phyloP scores from a whole-genome alignment of 2,888 invertebrate genomes.

The Argynnis bischoffii region DNA sequence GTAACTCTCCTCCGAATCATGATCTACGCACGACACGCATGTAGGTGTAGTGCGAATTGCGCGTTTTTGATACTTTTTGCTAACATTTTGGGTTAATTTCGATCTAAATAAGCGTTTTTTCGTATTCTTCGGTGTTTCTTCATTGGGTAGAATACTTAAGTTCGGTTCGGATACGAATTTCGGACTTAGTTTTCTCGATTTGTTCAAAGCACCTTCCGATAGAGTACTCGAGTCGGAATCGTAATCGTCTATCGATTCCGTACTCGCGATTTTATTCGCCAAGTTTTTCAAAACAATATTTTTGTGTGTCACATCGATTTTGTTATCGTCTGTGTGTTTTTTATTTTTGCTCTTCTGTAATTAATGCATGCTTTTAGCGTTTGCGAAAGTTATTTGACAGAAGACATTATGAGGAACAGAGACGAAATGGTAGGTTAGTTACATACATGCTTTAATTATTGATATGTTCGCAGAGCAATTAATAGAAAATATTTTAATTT shows the following conservation, averaged over 20 bases:
- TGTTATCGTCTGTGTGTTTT: conserved; percentile 62
- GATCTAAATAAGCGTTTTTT: conserved; percentile 72
- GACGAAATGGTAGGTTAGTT: conserved; percentile 40
- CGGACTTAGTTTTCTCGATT: conserved; percentile 65
- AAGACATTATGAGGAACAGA: conserved; percentile 51
- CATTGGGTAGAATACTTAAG: conserved; percentile 59
- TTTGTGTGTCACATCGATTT: conserved; percentile 71
- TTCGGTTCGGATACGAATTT: conserved; percentile 79
- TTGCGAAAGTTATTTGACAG: conserved; percentile 41
- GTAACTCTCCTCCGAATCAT: conserved; percentile 59
- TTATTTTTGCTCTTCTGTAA: conserved; percentile 75
- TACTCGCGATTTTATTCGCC: conserved; percentile 70
- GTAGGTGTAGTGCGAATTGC: conserved; percentile 64
- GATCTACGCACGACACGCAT: conserved; percentile 74
- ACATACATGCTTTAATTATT: conserved; percentile 24
- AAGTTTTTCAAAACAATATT: conserved; percentile 74
- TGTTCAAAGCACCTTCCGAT: conserved; percentile 70
- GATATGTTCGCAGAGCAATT: conserved; percentile 25
- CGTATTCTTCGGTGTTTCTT: conserved; percentile 72
- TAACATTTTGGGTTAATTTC: conserved; percentile 62
- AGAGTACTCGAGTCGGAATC: conserved; percentile 72
- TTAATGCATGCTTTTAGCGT: conserved; percentile 39
- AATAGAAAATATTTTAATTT: not conserved
- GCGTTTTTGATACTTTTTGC: conserved; percentile 73
- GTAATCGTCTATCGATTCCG: conserved; percentile 64